Evolutionary conservation across 2,113 vertebrate genomes (phyloP), one percentile per base, ranked within the genome.

Genomic region (Leptosomus discolor): DNA sequence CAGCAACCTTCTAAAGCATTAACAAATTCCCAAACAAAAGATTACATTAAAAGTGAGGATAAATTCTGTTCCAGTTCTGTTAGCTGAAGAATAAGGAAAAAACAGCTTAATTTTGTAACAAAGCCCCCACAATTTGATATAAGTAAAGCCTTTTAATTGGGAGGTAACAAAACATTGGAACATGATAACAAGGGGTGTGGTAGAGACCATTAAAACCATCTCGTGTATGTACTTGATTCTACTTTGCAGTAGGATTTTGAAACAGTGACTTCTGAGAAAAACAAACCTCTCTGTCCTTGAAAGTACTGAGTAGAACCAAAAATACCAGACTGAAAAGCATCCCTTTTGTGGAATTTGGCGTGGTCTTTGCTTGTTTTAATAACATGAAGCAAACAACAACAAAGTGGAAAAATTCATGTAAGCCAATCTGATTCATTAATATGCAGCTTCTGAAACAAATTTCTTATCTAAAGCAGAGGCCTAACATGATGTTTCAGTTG

Each of bases 381-480:
- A 87, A 22, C 11, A 50, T 41, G 36, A 84, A 80, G 9, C 7
- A 65, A 80, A 67, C 14, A 76, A 26, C 5, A 50, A 41, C 15
- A 53, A 77, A 69, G 18, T 36, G 3, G 27, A 78, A 76, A 41
- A 77, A 50, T 12, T 67, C 2, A 29, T 57, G 17, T 63, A 79
- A 86, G 11, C 2, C 11, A 37, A 77, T 45, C 23, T 65, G 65
- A 45, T 64, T 90, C 8, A 92, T 75, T 95, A 96, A 45, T 43
- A 81, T 39, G 36, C 64, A 92, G 29, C 32, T 70, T 77, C 37
- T 74, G 68, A 91, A 74, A 67, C 12, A 24, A 18, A n/a, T 45
- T 86, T 90, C n/a, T 95, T 88, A 82, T 86, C 78, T 88, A 30
- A 63, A 58, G 20, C 37, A 83, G 39, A 92, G 11, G 32, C 32